Evolutionary conservation across 2,113 vertebrate species (phyloP), one percentile per base, ranked within the genome.

Genomic region (Catharus bicknelli): DNA sequence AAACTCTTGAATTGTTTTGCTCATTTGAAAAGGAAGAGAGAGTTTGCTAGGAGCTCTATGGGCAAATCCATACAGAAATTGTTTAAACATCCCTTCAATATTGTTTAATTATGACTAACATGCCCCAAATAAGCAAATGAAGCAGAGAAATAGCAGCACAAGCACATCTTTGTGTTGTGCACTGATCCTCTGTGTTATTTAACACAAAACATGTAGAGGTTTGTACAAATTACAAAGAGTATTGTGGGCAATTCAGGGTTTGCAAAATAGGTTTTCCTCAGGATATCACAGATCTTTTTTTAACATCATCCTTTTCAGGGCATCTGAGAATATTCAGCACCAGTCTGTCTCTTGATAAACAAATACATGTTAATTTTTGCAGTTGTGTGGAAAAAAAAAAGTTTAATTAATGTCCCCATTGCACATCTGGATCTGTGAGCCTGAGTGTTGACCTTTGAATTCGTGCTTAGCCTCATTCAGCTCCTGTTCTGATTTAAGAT

Each of bases 101-200:
- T 73, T 88, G 91, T 88, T 96, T 94, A 95, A 96, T 95, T 94
- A 83, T 70, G 68, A 83, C 20, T 40, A 67, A 90, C 7, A 1
- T 73, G 58, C 30, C 70, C 50, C 79, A 92, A 76, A 92, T 81
- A 90, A 61, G 82, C 59, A 91, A 86, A 87, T 54, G 66, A 96
- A 82, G 83, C 54, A 45, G 73, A 85, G 62, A 76, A 86, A 72
- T 22, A 80, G 69, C 51, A 88, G 58, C 59, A 55, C 11, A 62
- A 59, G 27, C 25, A 6, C 32, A 23, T 27, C 42, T 43, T 23
- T 48, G 13, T 69, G 74, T 86, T 91, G 68, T 78, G 30, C 43
- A 62, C 67, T 58, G 63, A 57, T 90, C 54, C 30, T 50, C 30
- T 15, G 54, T 80, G 59, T 32, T 90, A 40, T 48, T 93, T 75